These are phyloP conservation scores for Leptopterna dolabrata DNA, from an alignment of 2,888 invertebrate species.

Conservation along the genomic window DNA sequence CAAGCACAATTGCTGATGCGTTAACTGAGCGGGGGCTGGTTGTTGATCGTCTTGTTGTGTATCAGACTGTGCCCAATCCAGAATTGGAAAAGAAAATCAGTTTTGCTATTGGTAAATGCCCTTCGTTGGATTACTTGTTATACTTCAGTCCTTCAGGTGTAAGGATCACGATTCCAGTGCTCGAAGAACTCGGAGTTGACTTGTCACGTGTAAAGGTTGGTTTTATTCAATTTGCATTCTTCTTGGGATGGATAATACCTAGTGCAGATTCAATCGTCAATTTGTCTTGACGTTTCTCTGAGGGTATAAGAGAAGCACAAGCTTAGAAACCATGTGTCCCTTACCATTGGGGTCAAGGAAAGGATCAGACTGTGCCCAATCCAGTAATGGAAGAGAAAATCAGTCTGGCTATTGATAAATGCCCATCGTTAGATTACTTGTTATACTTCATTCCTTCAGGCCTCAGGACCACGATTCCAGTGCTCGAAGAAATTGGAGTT, in stretches of 20 bases:
- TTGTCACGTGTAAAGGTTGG: constrained; percentile 20
- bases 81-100: constrained; percentile 26
- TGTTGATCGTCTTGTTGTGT: constrained; percentile 34
- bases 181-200: constrained; percentile 15
- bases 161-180: constrained; percentile 9
- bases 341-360: too few species aligned
- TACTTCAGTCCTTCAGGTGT: constrained; percentile 53
- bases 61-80: constrained; percentile 37
- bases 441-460: constrained; percentile 52
- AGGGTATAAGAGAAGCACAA: too few species aligned
- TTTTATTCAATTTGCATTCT: not conserved
- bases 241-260: too few species aligned
- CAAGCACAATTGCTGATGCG: constrained; percentile 17
- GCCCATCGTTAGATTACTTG: not conserved
- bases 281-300: too few species aligned
- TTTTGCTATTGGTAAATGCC: not conserved
- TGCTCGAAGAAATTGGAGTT: constrained; percentile 5
- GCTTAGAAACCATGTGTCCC: too few species aligned
- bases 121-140: constrained; percentile 14
- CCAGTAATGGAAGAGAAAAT: constrained; percentile 38
- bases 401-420: not conserved
- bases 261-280: too few species aligned
- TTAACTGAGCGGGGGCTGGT: constrained; percentile 21
- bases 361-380: constrained; percentile 32
- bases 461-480: constrained; percentile 19